Conservation (phyloP, 2,888 invertebrate species). For the Sarcophaga caerulescens region DNA sequence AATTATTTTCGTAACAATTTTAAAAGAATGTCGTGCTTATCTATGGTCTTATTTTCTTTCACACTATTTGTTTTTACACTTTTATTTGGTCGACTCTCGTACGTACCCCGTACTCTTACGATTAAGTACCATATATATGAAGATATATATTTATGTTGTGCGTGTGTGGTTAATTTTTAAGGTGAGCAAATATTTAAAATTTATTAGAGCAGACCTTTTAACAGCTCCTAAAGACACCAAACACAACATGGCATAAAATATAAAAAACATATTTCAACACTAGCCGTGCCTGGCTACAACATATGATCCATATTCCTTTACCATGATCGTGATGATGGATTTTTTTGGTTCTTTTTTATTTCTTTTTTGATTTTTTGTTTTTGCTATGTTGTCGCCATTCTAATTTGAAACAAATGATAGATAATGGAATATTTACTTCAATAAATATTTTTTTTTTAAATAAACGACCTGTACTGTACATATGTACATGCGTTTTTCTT, state of each 20-base stretch:
- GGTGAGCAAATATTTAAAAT: conserved; percentile 45
- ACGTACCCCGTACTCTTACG: background rate
- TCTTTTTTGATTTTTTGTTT: too few relatives aligned
- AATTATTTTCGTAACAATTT: background rate
- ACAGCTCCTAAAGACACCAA: conserved; percentile 42
- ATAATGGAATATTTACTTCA: conserved; percentile 37
- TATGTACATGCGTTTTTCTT: background rate
- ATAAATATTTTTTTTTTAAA: background rate
- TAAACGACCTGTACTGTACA: background rate
- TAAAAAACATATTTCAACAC: background rate
- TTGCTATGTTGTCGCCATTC: conserved; percentile 47
- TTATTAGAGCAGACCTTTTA: conserved; percentile 58
- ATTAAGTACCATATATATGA: background rate
- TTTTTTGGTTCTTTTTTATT: too few relatives aligned
- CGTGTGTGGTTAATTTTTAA: background rate
- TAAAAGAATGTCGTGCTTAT: conserved; percentile 36
- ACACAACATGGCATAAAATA: conserved; percentile 11
- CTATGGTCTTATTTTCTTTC: conserved; percentile 56
- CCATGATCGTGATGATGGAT: background rate
- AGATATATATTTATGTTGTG: background rate
- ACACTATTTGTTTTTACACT: conserved; percentile 65
- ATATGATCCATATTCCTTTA: too few relatives aligned
- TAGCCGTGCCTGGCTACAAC: too few relatives aligned
- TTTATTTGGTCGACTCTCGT: conserved; percentile 54
- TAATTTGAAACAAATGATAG: conserved; percentile 38